Evolutionary conservation across 2,113 vertebrate genomes (phyloP).

Genomic region (Amblyopsis rosae): DNA sequence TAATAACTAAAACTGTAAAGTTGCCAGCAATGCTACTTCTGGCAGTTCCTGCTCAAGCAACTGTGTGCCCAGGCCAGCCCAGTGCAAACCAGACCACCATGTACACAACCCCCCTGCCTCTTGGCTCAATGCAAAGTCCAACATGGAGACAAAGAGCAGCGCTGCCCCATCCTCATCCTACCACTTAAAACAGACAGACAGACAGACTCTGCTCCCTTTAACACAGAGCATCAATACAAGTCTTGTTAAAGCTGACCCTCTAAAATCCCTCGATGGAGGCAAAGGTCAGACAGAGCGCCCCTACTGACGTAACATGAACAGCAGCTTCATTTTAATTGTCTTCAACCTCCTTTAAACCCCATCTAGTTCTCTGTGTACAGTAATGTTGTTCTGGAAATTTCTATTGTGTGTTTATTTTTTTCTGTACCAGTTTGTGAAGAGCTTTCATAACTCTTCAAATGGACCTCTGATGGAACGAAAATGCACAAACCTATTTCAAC

Average conservation of each 20-base stretch:
- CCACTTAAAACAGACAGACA: slow-evolving; percentile 49
- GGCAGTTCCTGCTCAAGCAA: too few relatives aligned
- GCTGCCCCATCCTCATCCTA: slow-evolving; percentile 42
- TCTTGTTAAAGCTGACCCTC: slow-evolving; percentile 69
- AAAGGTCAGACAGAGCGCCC: slow-evolving; percentile 33
- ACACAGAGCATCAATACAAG: slow-evolving; percentile 58
- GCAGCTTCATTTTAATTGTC: slow-evolving; percentile 38
- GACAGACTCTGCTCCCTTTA: slow-evolving; percentile 49
- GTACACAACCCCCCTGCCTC: slow-evolving; percentile 30
- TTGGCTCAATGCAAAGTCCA: slow-evolving; percentile 47
- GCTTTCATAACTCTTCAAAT: slow-evolving; percentile 6
- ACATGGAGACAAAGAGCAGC: slow-evolving; percentile 55
- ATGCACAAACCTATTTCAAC: slow-evolving; percentile 14
- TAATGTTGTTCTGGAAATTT: slow-evolving; percentile 14
- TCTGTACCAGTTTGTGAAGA: not conserved
- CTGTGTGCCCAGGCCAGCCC: slow-evolving; percentile 6
- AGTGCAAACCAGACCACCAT: slow-evolving; percentile 42
- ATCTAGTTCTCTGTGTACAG: slow-evolving; percentile 12
- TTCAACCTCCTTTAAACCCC: not conserved
- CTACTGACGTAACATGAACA: slow-evolving; percentile 44
- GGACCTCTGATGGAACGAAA: slow-evolving; percentile 10
- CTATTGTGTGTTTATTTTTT: not conserved
- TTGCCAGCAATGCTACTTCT: not conserved
- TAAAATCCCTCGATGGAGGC: slow-evolving; percentile 53
- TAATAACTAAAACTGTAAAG: not conserved